Evolutionary conservation across 2,113 vertebrate species (phyloP), one percentile per base, ranked within the genome.

Genomic region (Odontesthes bonariensis): DNA sequence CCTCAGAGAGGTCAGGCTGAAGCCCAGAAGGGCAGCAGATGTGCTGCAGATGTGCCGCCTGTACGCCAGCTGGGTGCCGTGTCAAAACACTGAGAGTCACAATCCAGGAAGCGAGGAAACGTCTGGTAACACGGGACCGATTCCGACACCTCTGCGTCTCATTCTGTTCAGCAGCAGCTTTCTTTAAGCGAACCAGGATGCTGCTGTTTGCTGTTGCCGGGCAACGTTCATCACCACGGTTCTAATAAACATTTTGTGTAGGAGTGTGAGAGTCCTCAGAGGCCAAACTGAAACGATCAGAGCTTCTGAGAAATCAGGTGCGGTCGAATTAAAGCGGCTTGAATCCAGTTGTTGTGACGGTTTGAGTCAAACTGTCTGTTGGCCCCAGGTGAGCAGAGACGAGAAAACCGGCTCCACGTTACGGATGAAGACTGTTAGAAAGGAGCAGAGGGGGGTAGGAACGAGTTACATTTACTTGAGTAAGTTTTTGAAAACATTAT

Each of bases 1-100:
- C 73, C 78, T 87, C 23, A 31, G 69, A 85, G 81, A 86, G 88
- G 84, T 91, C 86, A 86, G 49, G 76, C 75, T 72, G 81, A 76
- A 86, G 89, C 77, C 66, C 72, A 86, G 77, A 80, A 54, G 72
- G 61, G 59, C 46, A 86, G 71, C 88, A 90, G 86, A 90, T 87
- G 83, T 3, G 59, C 54, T 57, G n/a, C n/a, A n/a, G n/a, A n/a
- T n/a, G n/a, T n/a, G 44, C 78, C 69, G 79, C 62, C 74, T 55
- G 60, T 69, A 63, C 81, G 74, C 82, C 90, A 88, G 82, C 87
- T 87, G 85, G 74, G 75, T 65, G 73, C 57, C 35, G 69, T 77
- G 84, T 81, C 87, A 81, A 82, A 89, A 87, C 46, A 67, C 58
- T 46, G 63, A 81, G 62, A 84, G 70, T 83, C 74, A 78, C 78